A percentile compares a stretch with the other conserved stretches of the same genome.
These are phyloP conservation scores for Entosphenus tridentatus DNA, from an alignment of 2,113 vertebrate genomes.

Conservation along the genomic window DNA sequence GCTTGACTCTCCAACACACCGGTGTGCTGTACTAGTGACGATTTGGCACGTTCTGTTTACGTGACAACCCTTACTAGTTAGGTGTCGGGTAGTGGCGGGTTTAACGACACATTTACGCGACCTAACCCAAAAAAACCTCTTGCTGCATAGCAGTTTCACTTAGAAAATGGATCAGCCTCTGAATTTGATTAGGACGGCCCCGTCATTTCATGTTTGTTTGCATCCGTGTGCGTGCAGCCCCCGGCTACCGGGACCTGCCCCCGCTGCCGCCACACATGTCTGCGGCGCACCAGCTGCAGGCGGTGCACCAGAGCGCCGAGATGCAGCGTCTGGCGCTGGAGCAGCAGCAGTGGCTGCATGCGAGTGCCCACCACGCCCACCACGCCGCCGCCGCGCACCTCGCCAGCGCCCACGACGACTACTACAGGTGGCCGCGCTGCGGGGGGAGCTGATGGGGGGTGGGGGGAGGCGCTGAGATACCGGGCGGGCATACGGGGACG, in stretches of 20 bases:
- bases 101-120: too few species aligned
- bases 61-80: too few species aligned
- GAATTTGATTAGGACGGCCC: neutral
- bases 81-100: too few species aligned
- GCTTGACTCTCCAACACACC: too few species aligned
- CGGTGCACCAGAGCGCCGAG: slow-evolving; percentile 94
- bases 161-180: neutral
- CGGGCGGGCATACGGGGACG: rapidly evolving
- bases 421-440: slow-evolving; percentile 48
- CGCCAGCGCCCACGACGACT: slow-evolving; percentile 82
- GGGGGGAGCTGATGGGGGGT: slow-evolving; percentile 6
- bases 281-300: slow-evolving; percentile 88
- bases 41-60: too few species aligned
- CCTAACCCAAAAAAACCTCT: too few species aligned
- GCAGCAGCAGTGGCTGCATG: slow-evolving; percentile 65
- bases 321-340: slow-evolving; percentile 92
- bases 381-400: slow-evolving; percentile 87
- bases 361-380: slow-evolving; percentile 35
- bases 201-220: slow-evolving; percentile 10
- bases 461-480: rapidly evolving
- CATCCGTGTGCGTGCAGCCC: slow-evolving; percentile 24
- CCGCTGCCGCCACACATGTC: slow-evolving; percentile 73
- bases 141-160: too few species aligned
- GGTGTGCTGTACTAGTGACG: too few species aligned
- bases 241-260: slow-evolving; percentile 81